Percentiles rank a stretch among this genome's conserved stretches.
phyloP scores from a whole-genome alignment of 2,113 vertebrate species.

The Phylloscopus trochiloides region DNA sequence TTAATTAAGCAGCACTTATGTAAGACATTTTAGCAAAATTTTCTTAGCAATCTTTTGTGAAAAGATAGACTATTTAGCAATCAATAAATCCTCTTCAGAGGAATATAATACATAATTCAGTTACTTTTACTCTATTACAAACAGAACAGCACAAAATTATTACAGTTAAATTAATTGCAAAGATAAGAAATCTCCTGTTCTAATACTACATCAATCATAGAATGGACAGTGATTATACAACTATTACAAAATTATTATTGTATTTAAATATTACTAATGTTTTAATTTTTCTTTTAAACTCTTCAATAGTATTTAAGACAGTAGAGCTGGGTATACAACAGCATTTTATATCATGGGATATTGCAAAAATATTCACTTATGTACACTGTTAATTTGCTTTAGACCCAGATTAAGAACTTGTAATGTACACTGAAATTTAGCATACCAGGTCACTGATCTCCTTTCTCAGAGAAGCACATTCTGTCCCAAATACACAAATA shows the following conservation, averaged over 20 bases:
- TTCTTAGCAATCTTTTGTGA: background rate
- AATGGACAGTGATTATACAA: background rate
- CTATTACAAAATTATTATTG: background rate
- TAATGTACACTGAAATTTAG: background rate
- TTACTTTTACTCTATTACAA: background rate
- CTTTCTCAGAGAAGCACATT: conserved; percentile 37
- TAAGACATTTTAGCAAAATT: background rate
- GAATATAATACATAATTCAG: background rate
- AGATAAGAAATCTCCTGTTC: background rate
- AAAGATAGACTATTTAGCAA: background rate
- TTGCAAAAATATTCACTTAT: background rate
- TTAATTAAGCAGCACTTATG: conserved; percentile 23
- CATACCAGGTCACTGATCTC: background rate
- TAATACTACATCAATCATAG: background rate
- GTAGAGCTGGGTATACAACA: background rate
- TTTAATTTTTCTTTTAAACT: background rate
- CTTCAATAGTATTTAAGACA: background rate
- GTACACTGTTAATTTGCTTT: background rate
- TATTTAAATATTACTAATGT: background rate
- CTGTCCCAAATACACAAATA: background rate
- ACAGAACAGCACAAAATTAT: background rate
- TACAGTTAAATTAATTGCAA: background rate
- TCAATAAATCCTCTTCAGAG: background rate
- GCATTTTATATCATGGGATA: background rate
- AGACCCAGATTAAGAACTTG: background rate